Evolutionary conservation across 2,888 invertebrate species (phyloP).

Genomic region (Reticulitermes lucifugus): DNA sequence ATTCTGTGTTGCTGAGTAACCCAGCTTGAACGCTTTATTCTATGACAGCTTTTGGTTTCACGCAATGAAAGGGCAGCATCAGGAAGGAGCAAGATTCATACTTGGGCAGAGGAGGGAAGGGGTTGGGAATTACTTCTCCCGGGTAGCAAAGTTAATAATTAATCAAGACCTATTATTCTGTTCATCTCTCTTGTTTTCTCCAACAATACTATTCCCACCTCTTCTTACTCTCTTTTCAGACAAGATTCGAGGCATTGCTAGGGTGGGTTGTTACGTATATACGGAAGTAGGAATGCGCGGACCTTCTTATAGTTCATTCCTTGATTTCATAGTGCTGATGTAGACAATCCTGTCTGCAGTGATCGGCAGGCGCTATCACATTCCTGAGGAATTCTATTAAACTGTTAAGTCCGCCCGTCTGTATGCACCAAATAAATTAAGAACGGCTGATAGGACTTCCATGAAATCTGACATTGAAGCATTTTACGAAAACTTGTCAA

Average conservation of each 20-base stretch:
- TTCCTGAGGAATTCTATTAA: too few relatives aligned
- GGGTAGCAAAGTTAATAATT: conserved; percentile 51
- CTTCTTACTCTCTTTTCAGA: neutral
- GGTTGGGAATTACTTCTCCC: conserved; percentile 48
- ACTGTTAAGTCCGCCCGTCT: too few relatives aligned
- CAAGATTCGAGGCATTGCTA: neutral
- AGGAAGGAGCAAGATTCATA: conserved; percentile 3
- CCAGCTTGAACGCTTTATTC: neutral
- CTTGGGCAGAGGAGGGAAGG: neutral
- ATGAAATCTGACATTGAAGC: too few relatives aligned
- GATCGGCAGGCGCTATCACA: too few relatives aligned
- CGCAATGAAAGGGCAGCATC: conserved; percentile 37
- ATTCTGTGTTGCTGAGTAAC: conserved; percentile 1
- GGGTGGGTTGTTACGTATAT: neutral
- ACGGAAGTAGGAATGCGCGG: neutral
- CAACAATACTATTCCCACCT: neutral
- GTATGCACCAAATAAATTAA: too few relatives aligned
- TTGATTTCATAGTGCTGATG: too few relatives aligned
- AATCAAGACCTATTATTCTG: conserved; percentile 52
- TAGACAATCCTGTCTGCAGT: too few relatives aligned
- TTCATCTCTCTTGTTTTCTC: conserved; percentile 29
- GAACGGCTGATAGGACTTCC: too few relatives aligned
- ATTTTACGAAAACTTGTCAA: too few relatives aligned
- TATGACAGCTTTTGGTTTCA: conserved; percentile 38
- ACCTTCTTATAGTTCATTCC: neutral